Base-by-base conservation (phyloP, 2,113 vertebrate genomes). In the Corvus hawaiiensis region DNA sequence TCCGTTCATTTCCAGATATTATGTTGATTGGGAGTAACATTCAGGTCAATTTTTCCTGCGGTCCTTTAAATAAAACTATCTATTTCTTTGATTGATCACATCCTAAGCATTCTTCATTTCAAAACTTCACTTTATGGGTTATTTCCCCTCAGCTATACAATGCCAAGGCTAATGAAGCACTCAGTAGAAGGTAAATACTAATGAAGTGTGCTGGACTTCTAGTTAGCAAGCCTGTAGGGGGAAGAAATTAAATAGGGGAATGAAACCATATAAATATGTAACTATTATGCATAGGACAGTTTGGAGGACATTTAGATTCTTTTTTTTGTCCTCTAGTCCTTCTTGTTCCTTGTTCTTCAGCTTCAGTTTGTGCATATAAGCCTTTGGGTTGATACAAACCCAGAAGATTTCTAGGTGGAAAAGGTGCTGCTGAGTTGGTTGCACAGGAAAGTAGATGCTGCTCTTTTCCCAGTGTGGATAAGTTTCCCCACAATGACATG, bases 101-200 rank as follows among this genome's bases (percentile, higher is more conserved):
- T 87, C 56, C 77, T 82, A 82, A 87, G 59, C 35, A 87, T 61
- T 76, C 44, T 52, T 30, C 55, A 67, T 93, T 95, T 90, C 64
- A 93, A 80, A 93, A 58, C 62, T 87, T 94, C 81, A 55, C 62
- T 87, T 84, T 62, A 87, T 76, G 39, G 16, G 35, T 87, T 87
- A 73, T 90, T 92, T 93, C 39, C 71, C 84, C 74, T 54, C 32
- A 92, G 85, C 77, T 91, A 82, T 92, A 89, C 54, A 91, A 87
- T 87, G 58, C 39, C 73, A 81, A 73, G 30, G 39, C 46, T 91
- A 95, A 95, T 91, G 89, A 94, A 94, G 84, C 71, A 92, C 84
- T 85, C 86, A 75, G n/a, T 62, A 73, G 74, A 94, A 80, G 76
- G 66, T 62, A 93, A 93, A 95, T 80, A 82, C 76, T 87, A 92